phyloP scores from a whole-genome alignment of 2,888 invertebrate genomes.

The Allygus modestus region DNA sequence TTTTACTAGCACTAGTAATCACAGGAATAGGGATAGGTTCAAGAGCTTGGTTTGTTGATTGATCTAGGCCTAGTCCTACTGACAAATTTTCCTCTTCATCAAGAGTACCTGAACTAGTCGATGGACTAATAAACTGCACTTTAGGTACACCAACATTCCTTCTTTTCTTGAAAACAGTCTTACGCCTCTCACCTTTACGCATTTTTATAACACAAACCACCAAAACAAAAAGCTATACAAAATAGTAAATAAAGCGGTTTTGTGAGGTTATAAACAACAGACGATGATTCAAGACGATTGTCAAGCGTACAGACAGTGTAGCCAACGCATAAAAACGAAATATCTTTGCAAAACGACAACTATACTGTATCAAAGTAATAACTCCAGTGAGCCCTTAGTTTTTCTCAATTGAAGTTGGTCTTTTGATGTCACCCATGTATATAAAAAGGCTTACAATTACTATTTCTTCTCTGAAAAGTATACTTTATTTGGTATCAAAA shows the following conservation, averaged over 20 bases:
- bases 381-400: neutral
- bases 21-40: slow-evolving; percentile 36
- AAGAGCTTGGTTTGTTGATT: slow-evolving; percentile 8
- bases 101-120: neutral
- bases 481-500: slow-evolving; percentile 41
- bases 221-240: neutral
- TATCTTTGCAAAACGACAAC: neutral
- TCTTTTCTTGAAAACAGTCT: slow-evolving; percentile 40
- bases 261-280: slow-evolving; percentile 25
- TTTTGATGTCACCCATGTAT: neutral
- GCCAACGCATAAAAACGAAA: slow-evolving; percentile 35
- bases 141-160: slow-evolving; percentile 49
- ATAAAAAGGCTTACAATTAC: slow-evolving; percentile 1
- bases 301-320: slow-evolving; percentile 21
- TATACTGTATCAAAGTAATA: slow-evolving; percentile 5
- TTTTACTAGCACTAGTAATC: slow-evolving; percentile 29
- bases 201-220: slow-evolving; percentile 31
- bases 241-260: slow-evolving; percentile 18
- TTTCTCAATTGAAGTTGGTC: slow-evolving; percentile 4
- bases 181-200: slow-evolving; percentile 18
- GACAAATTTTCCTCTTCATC: slow-evolving; percentile 20
- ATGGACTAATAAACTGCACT: slow-evolving; percentile 31
- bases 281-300: slow-evolving; percentile 21
- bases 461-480: slow-evolving; percentile 14
- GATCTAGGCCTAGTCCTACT: slow-evolving; percentile 20